Evolutionary conservation across 1,140 invertebrate species (phyloP).

Genomic region (Drosophila watanabei): DNA sequence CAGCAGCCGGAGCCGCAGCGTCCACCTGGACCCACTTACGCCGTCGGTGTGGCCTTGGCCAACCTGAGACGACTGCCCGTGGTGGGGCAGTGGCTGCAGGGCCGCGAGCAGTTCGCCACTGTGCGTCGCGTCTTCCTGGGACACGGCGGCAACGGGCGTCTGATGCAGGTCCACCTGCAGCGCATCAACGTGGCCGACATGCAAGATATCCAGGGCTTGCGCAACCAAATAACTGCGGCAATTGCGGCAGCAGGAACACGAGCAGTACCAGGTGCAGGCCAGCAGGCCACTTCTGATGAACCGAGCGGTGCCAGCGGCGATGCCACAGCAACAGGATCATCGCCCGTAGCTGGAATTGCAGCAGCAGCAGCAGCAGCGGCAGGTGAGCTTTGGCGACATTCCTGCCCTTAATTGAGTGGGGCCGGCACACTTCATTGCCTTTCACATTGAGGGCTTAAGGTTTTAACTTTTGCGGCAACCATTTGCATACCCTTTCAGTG

Average conservation of each 20-base stretch:
- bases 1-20: slow-evolving; percentile 46
- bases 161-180: slow-evolving; percentile 67
- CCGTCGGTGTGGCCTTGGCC: slow-evolving; percentile 45
- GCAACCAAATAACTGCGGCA: slow-evolving; percentile 41
- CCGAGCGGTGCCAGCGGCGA: slow-evolving; percentile 11
- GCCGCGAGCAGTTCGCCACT: slow-evolving; percentile 58
- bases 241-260: slow-evolving; percentile 27
- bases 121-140: slow-evolving; percentile 64
- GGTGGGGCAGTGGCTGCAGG: slow-evolving; percentile 61
- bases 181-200: slow-evolving; percentile 68
- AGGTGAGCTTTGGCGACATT: slow-evolving; percentile 50
- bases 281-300: slow-evolving; percentile 6
- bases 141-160: slow-evolving; percentile 55
- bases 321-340: slow-evolving; percentile 7
- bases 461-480: slow-evolving; percentile 42
- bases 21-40: slow-evolving; percentile 43
- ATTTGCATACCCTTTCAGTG: slow-evolving; percentile 34
- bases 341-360: slow-evolving; percentile 2
- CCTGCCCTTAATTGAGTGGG: slow-evolving; percentile 47
- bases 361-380: slow-evolving; percentile 9
- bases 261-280: slow-evolving; percentile 11
- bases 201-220: slow-evolving; percentile 48
- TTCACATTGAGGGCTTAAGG: slow-evolving; percentile 36
- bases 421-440: slow-evolving; percentile 56
- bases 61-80: slow-evolving; percentile 62